Evolutionary conservation across 2,113 vertebrate species (phyloP).

Genomic region (Origma solitaria): DNA sequence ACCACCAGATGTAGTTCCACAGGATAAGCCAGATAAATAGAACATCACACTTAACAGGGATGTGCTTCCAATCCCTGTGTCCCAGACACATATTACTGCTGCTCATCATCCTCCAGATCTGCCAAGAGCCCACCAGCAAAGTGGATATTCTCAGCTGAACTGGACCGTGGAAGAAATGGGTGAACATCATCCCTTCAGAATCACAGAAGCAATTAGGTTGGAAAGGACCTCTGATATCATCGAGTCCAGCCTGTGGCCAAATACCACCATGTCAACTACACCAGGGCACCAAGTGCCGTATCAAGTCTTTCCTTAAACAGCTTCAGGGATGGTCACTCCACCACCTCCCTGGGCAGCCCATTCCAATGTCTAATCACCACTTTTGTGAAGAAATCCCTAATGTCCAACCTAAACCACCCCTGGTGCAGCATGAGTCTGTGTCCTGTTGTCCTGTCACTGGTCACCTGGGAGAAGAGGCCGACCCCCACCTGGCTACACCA

Average conservation of each 20-base stretch:
- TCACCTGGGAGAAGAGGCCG: not conserved
- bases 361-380: not conserved
- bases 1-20: not conserved
- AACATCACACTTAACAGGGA: not conserved
- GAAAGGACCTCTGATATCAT: not conserved
- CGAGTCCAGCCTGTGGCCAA: not conserved
- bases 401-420: not conserved
- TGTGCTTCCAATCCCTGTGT: not conserved
- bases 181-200: not conserved
- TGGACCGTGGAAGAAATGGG: fast-evolving
- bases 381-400: not conserved
- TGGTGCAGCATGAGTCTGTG: not conserved
- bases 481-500: too few species aligned
- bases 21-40: not conserved
- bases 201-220: not conserved
- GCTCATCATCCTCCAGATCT: not conserved
- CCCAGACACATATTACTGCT: fast-evolving
- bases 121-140: not conserved
- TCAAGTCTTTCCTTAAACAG: not conserved
- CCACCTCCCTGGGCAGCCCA: not conserved
- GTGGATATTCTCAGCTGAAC: fast-evolving
- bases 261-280: not conserved
- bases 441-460: not conserved
- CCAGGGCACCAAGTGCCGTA: not conserved
- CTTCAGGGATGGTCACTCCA: not conserved